Conservation (phyloP, 2,797 vertebrate species). For the Intellagama lesueurii region DNA sequence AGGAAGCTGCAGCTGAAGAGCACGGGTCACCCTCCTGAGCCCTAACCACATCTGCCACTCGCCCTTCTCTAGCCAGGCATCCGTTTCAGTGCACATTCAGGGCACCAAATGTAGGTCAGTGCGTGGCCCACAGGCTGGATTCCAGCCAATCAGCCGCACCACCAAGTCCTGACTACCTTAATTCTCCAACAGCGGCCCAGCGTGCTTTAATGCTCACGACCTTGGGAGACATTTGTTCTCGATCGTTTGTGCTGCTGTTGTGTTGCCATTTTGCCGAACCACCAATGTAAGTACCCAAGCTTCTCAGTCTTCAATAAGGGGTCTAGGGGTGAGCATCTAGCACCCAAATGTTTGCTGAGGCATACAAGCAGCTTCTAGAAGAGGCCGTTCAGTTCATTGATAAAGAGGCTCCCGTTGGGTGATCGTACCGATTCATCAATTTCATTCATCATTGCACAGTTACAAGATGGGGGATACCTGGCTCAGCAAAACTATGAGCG, state of each 20-base stretch:
- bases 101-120: slow-evolving; percentile 13
- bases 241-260: not conserved
- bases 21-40: not conserved
- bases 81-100: not conserved
- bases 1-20: no score
- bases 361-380: not conserved
- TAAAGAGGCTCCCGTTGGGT: not conserved
- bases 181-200: not conserved
- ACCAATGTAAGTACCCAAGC: no score
- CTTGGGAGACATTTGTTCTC: not conserved
- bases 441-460: no score
- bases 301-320: not conserved
- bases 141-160: not conserved
- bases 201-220: no score
- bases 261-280: not conserved
- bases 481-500: no score
- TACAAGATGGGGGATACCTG: no score
- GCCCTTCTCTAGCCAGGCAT: not conserved
- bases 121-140: not conserved
- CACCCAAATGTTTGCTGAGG: not conserved
- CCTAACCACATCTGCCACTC: not conserved
- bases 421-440: no score
- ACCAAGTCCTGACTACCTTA: not conserved
- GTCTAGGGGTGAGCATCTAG: no score
- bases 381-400: no score